These are phyloP conservation scores for Nothoprocta pentlandii DNA, from an alignment of 2,113 vertebrate genomes.

Conservation along the genomic window DNA sequence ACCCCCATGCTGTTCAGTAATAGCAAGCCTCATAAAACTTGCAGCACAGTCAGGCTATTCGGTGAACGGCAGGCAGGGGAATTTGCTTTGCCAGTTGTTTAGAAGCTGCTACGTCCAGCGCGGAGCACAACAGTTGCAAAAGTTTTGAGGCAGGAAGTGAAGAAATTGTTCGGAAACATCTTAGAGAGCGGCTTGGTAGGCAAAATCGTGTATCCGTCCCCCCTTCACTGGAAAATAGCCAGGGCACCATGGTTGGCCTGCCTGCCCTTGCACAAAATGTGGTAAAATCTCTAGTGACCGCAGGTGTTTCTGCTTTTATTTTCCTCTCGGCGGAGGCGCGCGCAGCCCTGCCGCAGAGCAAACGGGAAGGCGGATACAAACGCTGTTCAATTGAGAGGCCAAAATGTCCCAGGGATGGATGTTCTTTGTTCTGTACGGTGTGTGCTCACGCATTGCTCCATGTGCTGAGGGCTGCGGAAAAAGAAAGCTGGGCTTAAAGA, in stretches of 20 bases:
- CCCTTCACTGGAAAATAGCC: background rate
- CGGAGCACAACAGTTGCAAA: background rate
- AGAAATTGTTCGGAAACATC: conserved; percentile 15
- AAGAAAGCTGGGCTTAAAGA: background rate
- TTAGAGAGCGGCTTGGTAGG: background rate
- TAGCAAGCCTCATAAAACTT: background rate
- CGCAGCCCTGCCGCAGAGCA: background rate
- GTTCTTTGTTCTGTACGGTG: conserved; percentile 29
- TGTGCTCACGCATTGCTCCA: conserved; percentile 25
- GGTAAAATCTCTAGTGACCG: conserved; percentile 36
- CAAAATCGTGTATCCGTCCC: background rate
- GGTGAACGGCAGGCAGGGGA: background rate
- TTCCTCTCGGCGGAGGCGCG: background rate
- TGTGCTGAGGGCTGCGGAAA: background rate
- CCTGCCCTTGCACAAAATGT: background rate
- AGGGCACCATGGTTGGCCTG: background rate
- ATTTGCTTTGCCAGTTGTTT: background rate
- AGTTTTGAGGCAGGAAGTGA: conserved; percentile 46
- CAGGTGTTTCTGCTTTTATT: conserved; percentile 14
- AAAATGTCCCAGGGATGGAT: background rate
- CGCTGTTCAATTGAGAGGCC: background rate
- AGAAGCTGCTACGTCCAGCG: background rate
- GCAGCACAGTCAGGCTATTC: background rate
- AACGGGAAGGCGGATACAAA: background rate
- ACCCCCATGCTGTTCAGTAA: background rate